phyloP scores from a whole-genome alignment of 2,888 invertebrate species.

The Callinectes sapidus region DNA sequence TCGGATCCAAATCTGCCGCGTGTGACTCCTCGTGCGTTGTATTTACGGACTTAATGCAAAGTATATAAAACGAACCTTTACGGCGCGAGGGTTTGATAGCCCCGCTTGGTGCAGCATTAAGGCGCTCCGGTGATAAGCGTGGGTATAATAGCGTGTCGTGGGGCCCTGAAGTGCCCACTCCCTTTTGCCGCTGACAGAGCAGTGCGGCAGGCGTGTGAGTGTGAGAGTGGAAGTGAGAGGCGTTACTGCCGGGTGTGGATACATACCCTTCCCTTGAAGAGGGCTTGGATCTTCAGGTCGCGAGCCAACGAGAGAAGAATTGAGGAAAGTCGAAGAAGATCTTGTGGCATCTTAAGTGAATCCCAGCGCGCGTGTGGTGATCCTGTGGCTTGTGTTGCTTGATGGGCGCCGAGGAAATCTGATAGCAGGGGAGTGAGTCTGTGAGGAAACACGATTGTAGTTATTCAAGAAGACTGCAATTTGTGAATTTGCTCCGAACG shows the following conservation, averaged over 20 bases:
- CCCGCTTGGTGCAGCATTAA: conserved; percentile 35
- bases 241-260: neutral
- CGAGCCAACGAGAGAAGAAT: neutral
- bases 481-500: neutral
- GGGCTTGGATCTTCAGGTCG: neutral
- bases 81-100: conserved; percentile 33
- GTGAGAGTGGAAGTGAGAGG: neutral
- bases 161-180: conserved; percentile 14
- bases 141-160: conserved; percentile 37
- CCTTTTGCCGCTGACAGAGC: conserved; percentile 12
- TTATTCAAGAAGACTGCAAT: conserved; percentile 23
- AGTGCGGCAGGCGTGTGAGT: neutral
- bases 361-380: neutral
- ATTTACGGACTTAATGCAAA: conserved; percentile 29
- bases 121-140: conserved; percentile 33
- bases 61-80: conserved; percentile 28
- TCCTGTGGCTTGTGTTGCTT: conserved; percentile 6
- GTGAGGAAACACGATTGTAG: conserved; percentile 18
- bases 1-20: neutral
- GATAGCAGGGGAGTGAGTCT: conserved; percentile 5
- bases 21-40: conserved; percentile 30
- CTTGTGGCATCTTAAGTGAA: conserved; percentile 6
- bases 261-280: neutral
- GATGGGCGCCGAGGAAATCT: conserved; percentile 9
- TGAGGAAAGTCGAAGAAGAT: neutral